A percentile compares a stretch with the other conserved stretches of the same genome.
Conservation (phyloP, 1,140 invertebrate genomes). For the Cyphomyrmex costatus region DNA sequence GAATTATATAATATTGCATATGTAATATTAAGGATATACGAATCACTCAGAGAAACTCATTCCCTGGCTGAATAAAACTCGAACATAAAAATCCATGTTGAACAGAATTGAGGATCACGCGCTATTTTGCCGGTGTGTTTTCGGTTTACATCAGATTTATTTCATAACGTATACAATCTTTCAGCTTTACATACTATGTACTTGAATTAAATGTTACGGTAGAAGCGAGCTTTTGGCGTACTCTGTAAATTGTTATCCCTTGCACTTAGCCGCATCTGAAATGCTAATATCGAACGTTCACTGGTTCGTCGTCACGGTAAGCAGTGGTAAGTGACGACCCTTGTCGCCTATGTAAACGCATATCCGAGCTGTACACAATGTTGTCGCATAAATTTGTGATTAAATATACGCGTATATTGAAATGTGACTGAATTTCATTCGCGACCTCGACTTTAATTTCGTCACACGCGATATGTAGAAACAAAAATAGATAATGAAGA, state of each 20-base stretch:
- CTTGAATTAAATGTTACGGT: constrained; percentile 42
- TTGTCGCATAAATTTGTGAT: constrained; percentile 27
- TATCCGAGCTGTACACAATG: constrained; percentile 34
- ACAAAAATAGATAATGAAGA: not conserved
- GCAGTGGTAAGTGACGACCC: constrained; percentile 49
- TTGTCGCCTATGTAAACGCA: constrained; percentile 50
- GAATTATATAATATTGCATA: constrained; percentile 24
- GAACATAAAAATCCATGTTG: not conserved
- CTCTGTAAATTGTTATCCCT: constrained; percentile 8
- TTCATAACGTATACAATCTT: constrained; percentile 32
- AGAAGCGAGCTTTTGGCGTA: constrained; percentile 16
- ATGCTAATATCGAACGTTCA: constrained; percentile 66
- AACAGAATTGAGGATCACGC: not conserved
- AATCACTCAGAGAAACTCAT: constrained; percentile 2
- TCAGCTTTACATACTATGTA: constrained; percentile 12
- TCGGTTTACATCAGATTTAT: not conserved
- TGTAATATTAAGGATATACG: not conserved
- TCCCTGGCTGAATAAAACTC: not conserved
- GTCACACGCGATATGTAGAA: not conserved
- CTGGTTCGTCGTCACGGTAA: constrained; percentile 35
- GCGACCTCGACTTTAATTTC: not conserved
- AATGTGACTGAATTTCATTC: not conserved
- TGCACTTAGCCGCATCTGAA: constrained; percentile 52
- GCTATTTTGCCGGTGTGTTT: not conserved
- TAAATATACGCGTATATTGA: constrained; percentile 35